phyloP scores from a whole-genome alignment of 2,113 vertebrate species.

The Antigone vipio region DNA sequence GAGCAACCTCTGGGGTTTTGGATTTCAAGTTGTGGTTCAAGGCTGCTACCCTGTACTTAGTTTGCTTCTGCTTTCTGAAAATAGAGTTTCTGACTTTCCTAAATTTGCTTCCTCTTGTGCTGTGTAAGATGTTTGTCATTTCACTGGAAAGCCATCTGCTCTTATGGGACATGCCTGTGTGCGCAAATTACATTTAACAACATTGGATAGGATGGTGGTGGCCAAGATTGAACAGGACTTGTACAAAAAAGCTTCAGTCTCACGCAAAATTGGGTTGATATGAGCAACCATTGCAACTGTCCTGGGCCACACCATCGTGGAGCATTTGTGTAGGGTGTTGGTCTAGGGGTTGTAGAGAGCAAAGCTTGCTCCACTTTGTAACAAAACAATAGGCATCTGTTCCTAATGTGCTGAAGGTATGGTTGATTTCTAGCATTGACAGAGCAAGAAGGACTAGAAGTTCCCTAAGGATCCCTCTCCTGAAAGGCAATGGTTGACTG shows the following conservation, averaged over 20 bases:
- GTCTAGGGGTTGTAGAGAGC: background rate
- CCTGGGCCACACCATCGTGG: too few relatives aligned
- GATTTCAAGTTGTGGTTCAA: background rate
- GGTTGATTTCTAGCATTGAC: background rate
- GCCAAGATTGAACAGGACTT: background rate
- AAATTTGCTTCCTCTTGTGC: background rate
- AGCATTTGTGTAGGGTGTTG: background rate
- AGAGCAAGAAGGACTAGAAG: background rate
- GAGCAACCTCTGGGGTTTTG: background rate
- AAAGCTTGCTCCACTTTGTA: background rate
- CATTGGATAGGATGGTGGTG: background rate
- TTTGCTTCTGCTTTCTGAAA: constrained; percentile 4
- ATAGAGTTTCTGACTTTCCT: background rate
- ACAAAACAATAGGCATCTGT: background rate
- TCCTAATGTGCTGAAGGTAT: background rate
- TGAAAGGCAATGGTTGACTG: background rate
- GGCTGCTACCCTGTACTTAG: background rate
- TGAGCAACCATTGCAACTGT: background rate
- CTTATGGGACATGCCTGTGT: background rate
- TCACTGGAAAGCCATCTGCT: background rate
- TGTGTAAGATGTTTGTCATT: background rate
- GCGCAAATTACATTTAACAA: background rate
- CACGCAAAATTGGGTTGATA: background rate
- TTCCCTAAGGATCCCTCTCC: background rate
- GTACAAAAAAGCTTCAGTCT: background rate